These are phyloP conservation scores for Lochmaea capreae DNA, from an alignment of 2,888 invertebrate species.

Conservation along the genomic window DNA sequence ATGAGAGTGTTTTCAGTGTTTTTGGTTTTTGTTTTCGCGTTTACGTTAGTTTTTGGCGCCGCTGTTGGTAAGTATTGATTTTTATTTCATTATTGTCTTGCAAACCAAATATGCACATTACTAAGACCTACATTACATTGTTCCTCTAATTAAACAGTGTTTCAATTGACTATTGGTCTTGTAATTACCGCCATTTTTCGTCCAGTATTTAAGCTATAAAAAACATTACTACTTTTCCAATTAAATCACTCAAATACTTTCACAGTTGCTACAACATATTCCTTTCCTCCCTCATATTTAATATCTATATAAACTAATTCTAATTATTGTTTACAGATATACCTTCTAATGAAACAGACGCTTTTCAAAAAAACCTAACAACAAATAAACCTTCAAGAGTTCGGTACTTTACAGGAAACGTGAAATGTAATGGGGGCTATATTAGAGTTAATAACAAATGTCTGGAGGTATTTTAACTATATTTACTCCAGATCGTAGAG, in stretches of 20 bases:
- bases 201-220: too few relatives aligned
- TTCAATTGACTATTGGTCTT: too few relatives aligned
- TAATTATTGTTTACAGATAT: slow-evolving; percentile 3
- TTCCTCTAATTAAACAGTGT: too few relatives aligned
- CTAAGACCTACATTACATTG: too few relatives aligned
- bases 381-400: slow-evolving; percentile 2
- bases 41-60: not conserved
- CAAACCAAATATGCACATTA: not conserved
- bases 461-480: slow-evolving; percentile 12
- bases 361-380: not conserved
- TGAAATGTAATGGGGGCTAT: slow-evolving; percentile 23
- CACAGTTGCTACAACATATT: too few relatives aligned
- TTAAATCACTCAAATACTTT: too few relatives aligned
- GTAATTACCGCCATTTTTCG: too few relatives aligned
- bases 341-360: not conserved
- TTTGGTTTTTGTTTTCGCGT: not conserved
- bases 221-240: too few relatives aligned
- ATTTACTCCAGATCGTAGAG: not conserved
- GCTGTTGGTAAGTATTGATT: not conserved
- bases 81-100: not conserved
- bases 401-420: slow-evolving; percentile 24
- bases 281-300: too few relatives aligned
- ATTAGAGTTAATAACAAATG: slow-evolving; percentile 12
- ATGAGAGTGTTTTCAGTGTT: slow-evolving; percentile 14
- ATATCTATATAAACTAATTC: not conserved